Conservation (phyloP, 2,113 vertebrate species). For the Illadopsis cleaveri region DNA sequence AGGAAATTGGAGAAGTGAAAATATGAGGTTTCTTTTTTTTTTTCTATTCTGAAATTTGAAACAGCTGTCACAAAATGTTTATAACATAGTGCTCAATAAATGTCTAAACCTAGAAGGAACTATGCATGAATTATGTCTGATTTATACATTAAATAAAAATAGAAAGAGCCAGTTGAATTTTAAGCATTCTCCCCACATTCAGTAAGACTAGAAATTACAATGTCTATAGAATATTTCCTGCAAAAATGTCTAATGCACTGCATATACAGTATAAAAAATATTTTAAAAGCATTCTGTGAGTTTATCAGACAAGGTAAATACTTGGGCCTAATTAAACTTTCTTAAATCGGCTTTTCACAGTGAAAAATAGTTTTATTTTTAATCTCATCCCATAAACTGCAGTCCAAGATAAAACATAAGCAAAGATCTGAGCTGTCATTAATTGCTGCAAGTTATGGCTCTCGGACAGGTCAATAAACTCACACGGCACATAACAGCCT, state of each 20-base stretch:
- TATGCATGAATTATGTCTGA: constrained; percentile 40
- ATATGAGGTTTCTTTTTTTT: not conserved
- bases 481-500: not conserved
- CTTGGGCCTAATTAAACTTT: not conserved
- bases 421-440: not conserved
- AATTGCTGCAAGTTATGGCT: not conserved
- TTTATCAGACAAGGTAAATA: not conserved
- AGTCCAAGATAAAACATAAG: not conserved
- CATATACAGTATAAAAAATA: not conserved
- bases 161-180: constrained; percentile 41
- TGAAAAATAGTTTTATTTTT: not conserved
- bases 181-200: not conserved
- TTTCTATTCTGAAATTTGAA: constrained; percentile 38
- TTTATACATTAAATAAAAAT: constrained; percentile 64
- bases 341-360: not conserved
- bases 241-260: not conserved
- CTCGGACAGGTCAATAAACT: not conserved
- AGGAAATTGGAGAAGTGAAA: constrained; percentile 32
- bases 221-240: not conserved
- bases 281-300: not conserved
- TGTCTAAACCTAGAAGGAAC: constrained; percentile 48
- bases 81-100: constrained; percentile 33
- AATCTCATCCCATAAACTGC: not conserved
- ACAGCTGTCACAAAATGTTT: constrained; percentile 53
- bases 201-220: not conserved